These are phyloP conservation scores for Diceros bicornis DNA, from an alignment of 2,797 vertebrate species.

Conservation along the genomic window DNA sequence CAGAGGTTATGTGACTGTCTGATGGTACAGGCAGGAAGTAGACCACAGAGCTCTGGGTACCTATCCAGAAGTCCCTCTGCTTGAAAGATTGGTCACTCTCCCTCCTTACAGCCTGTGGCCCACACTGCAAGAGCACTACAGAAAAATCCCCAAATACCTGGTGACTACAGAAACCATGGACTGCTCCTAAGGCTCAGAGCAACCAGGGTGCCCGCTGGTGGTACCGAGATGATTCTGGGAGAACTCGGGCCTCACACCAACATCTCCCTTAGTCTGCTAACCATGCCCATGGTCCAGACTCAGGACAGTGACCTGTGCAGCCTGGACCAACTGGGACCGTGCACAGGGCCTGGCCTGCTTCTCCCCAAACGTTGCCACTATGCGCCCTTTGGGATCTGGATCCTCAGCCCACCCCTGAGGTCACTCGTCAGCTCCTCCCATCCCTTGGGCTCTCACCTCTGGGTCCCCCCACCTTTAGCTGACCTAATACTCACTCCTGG, in stretches of 20 bases:
- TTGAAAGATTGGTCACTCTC: neutral
- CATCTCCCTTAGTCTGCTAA: neutral
- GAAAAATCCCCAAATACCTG: neutral
- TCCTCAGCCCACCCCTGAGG: neutral
- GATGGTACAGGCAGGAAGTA: conserved; percentile 33
- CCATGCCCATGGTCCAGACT: neutral
- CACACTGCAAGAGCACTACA: neutral
- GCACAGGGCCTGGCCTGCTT: neutral
- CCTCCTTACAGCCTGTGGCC: neutral
- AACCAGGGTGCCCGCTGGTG: neutral
- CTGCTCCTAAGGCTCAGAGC: neutral
- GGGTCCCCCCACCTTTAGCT: neutral
- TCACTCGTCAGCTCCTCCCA: neutral
- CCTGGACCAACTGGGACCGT: neutral
- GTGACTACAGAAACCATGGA: neutral
- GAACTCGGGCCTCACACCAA: neutral
- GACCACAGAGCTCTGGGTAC: conserved; percentile 14
- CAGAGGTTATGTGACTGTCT: neutral
- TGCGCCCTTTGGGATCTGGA: neutral
- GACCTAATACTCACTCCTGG: neutral
- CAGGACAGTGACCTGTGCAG: neutral
- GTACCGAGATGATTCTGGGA: neutral
- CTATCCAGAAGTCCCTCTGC: neutral
- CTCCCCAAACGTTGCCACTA: neutral
- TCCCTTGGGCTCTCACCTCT: neutral